Conservation (phyloP, 1,140 invertebrate species). For the Hydropsyche tenuis region DNA sequence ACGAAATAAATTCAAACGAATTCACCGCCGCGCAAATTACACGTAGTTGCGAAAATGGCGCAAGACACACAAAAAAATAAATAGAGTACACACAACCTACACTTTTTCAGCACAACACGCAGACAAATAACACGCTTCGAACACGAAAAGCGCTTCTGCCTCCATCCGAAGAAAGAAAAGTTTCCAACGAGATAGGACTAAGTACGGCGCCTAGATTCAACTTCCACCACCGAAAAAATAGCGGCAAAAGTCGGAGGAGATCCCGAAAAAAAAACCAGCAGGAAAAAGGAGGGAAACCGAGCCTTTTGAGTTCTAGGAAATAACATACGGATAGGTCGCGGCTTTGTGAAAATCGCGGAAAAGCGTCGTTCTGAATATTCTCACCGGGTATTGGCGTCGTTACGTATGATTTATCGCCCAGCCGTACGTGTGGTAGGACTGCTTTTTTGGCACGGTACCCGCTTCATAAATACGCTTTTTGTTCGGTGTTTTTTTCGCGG, state of each 20-base stretch:
- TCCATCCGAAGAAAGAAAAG: not conserved
- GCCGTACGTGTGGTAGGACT: not conserved
- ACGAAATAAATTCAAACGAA: no score
- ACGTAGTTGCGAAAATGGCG: not conserved
- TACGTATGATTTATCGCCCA: conserved; percentile 9
- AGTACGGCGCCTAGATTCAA: not conserved
- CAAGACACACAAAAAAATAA: not conserved
- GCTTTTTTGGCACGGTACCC: not conserved
- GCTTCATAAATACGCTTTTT: no score
- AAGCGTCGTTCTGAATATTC: not conserved
- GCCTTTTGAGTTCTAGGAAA: no score
- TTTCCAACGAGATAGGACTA: not conserved
- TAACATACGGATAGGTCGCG: not conserved
- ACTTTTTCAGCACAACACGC: not conserved
- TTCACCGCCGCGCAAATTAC: no score
- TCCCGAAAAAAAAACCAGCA: no score
- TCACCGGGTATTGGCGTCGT: conserved; percentile 6
- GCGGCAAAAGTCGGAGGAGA: no score
- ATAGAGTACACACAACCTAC: not conserved
- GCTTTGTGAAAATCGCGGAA: conserved; percentile 12
- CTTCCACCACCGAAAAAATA: no score
- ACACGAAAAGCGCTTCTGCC: not conserved
- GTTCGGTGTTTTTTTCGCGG: no score
- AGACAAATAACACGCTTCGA: conserved; percentile 12
- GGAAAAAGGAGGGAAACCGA: no score